Evolutionary conservation across 2,113 vertebrate genomes (phyloP), one percentile per base, ranked within the genome.

Genomic region (Plotosus lineatus): DNA sequence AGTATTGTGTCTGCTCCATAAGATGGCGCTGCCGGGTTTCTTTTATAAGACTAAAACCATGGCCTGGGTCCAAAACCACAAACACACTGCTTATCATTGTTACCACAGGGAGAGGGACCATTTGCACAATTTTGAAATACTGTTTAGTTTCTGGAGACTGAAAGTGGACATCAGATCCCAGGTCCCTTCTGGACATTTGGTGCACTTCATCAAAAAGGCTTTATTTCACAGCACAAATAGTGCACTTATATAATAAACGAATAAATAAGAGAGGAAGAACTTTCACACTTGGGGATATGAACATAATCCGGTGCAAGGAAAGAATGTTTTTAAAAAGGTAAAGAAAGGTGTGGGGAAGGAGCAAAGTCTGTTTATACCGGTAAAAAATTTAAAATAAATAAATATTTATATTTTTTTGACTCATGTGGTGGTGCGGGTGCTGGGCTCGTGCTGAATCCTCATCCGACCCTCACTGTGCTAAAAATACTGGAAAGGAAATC

Each of bases 1-100:
- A n/a, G 9, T 6, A 42, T 4, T 44, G 10, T 0, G 3, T 40
- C 15, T 73, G 1, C 2, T 82, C 89, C 92, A 91, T 89, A 87
- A 92, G 92, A 88, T 92, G 91, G 90, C 91, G 88, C 86, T 88
- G 68, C 91, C 82, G 85, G 81, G 85, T 23, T 42, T 42, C 50
- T 53, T 63, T 33, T 12, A 11, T 3, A 33, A 17, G 38, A 38
- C 3, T 46, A 14, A 15, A 11, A 72, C 31, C 26, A 51, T 48
- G 68, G 42, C 42, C 14, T n/a, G 1, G 2, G 46, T 11, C 69
- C 26, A n/a, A 50, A 50, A 48, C 44, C n/a, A 1, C 44, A 72
- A 33, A 72, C 26, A 33, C 69, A 51, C 69, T 51, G 46, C 26
- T 50, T 44, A 33, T 21, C 44, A 50, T 15, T 42, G 69, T 50